Evolutionary conservation across 2,113 vertebrate species (phyloP).

Genomic region (Scytalopus superciliaris): DNA sequence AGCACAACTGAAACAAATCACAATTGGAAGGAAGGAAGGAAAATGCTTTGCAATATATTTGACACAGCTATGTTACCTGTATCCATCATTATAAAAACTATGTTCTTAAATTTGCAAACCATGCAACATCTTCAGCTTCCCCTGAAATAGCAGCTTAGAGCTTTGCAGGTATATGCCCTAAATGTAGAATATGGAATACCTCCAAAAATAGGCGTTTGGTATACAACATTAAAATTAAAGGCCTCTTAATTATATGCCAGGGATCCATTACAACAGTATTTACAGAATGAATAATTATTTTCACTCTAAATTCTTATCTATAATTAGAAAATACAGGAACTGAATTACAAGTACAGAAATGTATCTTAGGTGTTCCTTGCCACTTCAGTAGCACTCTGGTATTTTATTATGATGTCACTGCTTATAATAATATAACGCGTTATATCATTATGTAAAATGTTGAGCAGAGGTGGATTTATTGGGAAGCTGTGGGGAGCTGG

Average conservation of each 20-base stretch:
- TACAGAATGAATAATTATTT: constrained; percentile 57
- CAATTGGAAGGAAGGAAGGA: not conserved
- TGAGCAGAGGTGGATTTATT: constrained; percentile 44
- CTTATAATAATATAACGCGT: constrained; percentile 4
- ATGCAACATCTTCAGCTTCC: not conserved
- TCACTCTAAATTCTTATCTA: constrained; percentile 62
- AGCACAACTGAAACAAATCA: accelerated
- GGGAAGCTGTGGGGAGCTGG: constrained; percentile 14
- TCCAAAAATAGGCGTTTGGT: not conserved
- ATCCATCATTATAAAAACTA: not conserved
- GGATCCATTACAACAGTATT: constrained; percentile 17
- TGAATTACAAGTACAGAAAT: constrained; percentile 28
- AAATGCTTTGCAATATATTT: not conserved
- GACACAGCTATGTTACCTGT: not conserved
- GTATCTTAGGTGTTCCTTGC: constrained; percentile 44
- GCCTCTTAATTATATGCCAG: constrained; percentile 44
- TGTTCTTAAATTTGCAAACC: not conserved
- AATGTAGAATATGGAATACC: not conserved
- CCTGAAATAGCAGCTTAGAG: not conserved
- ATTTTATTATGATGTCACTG: constrained; percentile 49
- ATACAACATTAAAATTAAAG: constrained; percentile 57
- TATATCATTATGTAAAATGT: constrained; percentile 48
- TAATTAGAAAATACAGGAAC: constrained; percentile 56
- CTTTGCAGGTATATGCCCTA: not conserved
- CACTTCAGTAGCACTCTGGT: constrained; percentile 8